Percentiles rank a stretch among this genome's conserved stretches.
phyloP scores from a whole-genome alignment of 2,797 vertebrate genomes.

The Sebastes melanostomus region DNA sequence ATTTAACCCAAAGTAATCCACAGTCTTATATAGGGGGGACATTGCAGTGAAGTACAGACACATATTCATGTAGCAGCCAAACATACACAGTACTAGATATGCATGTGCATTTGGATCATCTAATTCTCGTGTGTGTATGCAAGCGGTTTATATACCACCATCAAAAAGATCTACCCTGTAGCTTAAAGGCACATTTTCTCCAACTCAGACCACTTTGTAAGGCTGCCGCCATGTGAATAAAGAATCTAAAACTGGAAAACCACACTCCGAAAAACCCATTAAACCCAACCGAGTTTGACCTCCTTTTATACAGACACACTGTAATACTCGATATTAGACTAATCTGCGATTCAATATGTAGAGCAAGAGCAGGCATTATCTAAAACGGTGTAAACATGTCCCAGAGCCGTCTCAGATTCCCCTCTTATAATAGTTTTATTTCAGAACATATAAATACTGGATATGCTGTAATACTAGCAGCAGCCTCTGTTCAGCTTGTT shows the following conservation, averaged over 20 bases:
- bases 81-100: neutral
- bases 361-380: constrained; percentile 79
- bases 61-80: neutral
- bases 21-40: neutral
- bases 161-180: no score
- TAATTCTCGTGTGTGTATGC: neutral
- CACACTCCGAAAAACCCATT: constrained; percentile 60
- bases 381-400: constrained; percentile 83
- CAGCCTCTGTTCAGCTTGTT: constrained; percentile 69
- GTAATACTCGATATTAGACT: constrained; percentile 74
- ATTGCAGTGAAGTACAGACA: neutral
- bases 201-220: constrained; percentile 3
- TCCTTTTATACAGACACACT: constrained; percentile 69
- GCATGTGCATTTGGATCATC: neutral
- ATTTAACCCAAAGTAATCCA: constrained; percentile 15
- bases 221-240: constrained; percentile 38
- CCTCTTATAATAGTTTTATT: constrained; percentile 79
- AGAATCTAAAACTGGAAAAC: constrained; percentile 54
- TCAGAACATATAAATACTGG: constrained; percentile 76
- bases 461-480: constrained; percentile 71
- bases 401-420: constrained; percentile 77
- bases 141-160: neutral
- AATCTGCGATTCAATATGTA: constrained; percentile 82
- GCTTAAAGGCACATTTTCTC: no score
- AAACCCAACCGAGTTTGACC: constrained; percentile 69